These are phyloP conservation scores for Octodonta nipae DNA, from an alignment of 2,888 invertebrate species.

Conservation along the genomic window DNA sequence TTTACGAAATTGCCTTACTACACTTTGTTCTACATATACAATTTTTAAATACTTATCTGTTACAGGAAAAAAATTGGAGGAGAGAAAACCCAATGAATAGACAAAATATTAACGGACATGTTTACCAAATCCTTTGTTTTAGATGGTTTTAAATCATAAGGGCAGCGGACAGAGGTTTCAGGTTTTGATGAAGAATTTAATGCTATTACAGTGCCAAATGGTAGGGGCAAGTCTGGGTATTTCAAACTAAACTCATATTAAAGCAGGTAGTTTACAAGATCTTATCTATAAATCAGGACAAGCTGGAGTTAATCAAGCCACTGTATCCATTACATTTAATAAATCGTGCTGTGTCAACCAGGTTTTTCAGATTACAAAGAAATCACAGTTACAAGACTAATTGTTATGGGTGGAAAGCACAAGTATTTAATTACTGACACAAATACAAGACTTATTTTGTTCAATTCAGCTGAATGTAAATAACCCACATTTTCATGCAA, in stretches of 20 bases:
- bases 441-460: conserved; percentile 86
- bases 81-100: too few relatives aligned
- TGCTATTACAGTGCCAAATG: conserved; percentile 95
- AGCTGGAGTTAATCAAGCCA: conserved; percentile 88
- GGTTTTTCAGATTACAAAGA: conserved; percentile 85
- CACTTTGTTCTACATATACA: too few relatives aligned
- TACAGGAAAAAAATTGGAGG: too few relatives aligned
- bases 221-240: conserved; percentile 97
- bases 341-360: conserved; percentile 72
- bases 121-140: conserved; percentile 80
- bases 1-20: too few relatives aligned
- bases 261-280: conserved; percentile 81
- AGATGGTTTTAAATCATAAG: conserved; percentile 98
- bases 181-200: conserved; percentile 92
- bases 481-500: conserved; percentile 99
- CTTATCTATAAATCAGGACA: conserved; percentile 96
- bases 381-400: conserved; percentile 83
- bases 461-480: conserved; percentile 96
- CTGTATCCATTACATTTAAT: conserved; percentile 90
- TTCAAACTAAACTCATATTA: too few relatives aligned
- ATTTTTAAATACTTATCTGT: too few relatives aligned
- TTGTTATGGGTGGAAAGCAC: conserved; percentile 75
- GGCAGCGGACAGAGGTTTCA: conserved; percentile 76
- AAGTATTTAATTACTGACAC: conserved; percentile 90
- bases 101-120: too few relatives aligned